Evolutionary conservation across 2,797 vertebrate species (phyloP), one percentile per base, ranked within the genome.

Genomic region (Lacerta bilineata): DNA sequence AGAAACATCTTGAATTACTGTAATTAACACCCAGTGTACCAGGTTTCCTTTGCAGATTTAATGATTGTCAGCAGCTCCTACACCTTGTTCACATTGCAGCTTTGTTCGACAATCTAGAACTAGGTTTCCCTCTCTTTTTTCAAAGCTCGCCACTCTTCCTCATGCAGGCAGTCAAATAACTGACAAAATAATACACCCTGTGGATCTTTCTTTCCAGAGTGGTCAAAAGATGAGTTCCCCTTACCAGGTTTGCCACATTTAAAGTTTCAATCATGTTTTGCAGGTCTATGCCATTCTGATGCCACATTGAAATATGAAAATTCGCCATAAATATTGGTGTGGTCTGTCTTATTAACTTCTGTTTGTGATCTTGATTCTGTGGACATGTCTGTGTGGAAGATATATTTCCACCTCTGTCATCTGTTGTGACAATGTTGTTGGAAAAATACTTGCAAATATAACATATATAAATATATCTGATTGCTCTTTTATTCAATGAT

Each of bases 1-100:
- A 92, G 92, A 93, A 95, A 91, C 85, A 72, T 95, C 91, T 94
- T 95, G 88, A 91, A 66, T 93, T 94, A 91, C 86, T 94, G 94
- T 92, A 94, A 93, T 92, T 92, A 96, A 95, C 78, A 93, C 69
- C 80, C 71, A 88, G 77, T 59, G 71, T 89, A 91, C 80, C 33
- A 39, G 80, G 88, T 90, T 94, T 95, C 88, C 80, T 96, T 91
- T 95, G 93, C 86, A 94, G 93, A 87, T 91, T 94, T 90, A 93
- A 93, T 89, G 87, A 92, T 55, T 91, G 84, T 93, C 90, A 93
- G 76, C 89, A 89, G 83, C 17, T 89, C 84, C 72, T 69, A 87
- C 74, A 94, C 83, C 83, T 91, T 93, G 89, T 93, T 87, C 79
- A 80, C n/a, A 55, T 90, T 84, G 71, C 69, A 79, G 43, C 87